Evolutionary conservation across 2,888 invertebrate species (phyloP).

Genomic region (Atrina japonica): DNA sequence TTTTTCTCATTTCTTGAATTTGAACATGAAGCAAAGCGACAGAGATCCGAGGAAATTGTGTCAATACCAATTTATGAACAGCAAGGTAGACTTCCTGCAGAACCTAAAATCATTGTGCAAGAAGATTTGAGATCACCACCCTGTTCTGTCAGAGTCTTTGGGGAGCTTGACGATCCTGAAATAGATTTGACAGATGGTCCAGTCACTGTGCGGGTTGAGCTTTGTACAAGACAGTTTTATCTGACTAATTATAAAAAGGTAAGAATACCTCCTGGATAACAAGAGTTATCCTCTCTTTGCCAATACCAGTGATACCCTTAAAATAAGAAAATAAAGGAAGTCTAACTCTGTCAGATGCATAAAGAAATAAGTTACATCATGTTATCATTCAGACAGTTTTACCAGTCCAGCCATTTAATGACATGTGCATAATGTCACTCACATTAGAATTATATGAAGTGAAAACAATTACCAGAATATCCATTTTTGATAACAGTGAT

Average conservation of each 20-base stretch:
- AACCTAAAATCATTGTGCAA: conserved; percentile 45
- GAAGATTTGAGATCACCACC: neutral
- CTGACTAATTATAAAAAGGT: conserved; percentile 67
- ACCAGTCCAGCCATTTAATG: too few species aligned
- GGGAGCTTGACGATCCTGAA: conserved; percentile 61
- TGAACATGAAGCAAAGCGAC: conserved; percentile 26
- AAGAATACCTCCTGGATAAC: neutral
- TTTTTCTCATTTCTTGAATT: too few species aligned
- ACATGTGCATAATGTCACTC: too few species aligned
- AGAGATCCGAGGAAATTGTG: conserved; percentile 31
- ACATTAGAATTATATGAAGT: too few species aligned
- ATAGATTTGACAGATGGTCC: conserved; percentile 73
- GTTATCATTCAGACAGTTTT: too few species aligned
- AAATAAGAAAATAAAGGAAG: too few species aligned
- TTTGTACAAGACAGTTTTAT: conserved; percentile 67
- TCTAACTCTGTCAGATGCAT: neutral
- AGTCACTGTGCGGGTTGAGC: conserved; percentile 69
- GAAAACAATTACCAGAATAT: too few species aligned
- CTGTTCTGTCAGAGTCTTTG: conserved; percentile 29
- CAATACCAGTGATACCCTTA: too few species aligned
- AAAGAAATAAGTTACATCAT: neutral
- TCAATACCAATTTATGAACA: conserved; percentile 41
- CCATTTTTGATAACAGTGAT: too few species aligned
- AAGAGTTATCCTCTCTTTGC: neutral
- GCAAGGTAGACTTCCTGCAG: conserved; percentile 25